phyloP scores from a whole-genome alignment of 2,797 vertebrate species.

The Capromys pilorides region DNA sequence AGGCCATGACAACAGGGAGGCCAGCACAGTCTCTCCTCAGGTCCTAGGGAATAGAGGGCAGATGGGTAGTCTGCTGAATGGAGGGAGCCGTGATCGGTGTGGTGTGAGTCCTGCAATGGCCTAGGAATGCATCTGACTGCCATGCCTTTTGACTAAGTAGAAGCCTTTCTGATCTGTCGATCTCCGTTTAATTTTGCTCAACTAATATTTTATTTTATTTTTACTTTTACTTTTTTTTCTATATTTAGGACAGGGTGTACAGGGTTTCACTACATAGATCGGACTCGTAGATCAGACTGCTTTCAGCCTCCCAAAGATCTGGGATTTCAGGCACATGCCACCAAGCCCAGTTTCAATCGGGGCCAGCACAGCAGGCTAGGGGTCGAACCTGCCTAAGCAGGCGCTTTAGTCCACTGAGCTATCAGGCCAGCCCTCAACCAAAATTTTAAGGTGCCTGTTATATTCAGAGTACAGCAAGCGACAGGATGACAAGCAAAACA shows the following conservation, averaged over 20 bases:
- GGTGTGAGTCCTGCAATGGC: neutral
- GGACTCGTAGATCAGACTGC: too few relatives aligned
- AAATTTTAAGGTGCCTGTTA: neutral
- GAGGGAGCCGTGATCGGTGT: neutral
- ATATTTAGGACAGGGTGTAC: too few relatives aligned
- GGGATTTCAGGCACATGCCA: too few relatives aligned
- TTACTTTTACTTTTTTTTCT: too few relatives aligned
- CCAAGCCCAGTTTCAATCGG: too few relatives aligned
- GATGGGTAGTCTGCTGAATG: neutral
- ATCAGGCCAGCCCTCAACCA: too few relatives aligned
- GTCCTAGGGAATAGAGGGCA: neutral
- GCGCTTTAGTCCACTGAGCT: too few relatives aligned
- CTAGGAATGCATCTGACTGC: neutral
- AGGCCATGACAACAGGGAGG: neutral
- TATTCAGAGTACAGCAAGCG: neutral
- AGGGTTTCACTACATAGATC: too few relatives aligned
- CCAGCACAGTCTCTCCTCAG: neutral
- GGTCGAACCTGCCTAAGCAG: too few relatives aligned
- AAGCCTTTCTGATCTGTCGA: neutral
- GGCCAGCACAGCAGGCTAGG: too few relatives aligned
- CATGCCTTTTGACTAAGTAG: neutral
- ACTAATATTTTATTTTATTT: neutral
- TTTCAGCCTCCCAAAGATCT: too few relatives aligned
- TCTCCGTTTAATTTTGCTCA: neutral
- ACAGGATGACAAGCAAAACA: neutral